Base-by-base conservation (phyloP, 2,797 vertebrate species). In the Sebastiscus tertius region DNA sequence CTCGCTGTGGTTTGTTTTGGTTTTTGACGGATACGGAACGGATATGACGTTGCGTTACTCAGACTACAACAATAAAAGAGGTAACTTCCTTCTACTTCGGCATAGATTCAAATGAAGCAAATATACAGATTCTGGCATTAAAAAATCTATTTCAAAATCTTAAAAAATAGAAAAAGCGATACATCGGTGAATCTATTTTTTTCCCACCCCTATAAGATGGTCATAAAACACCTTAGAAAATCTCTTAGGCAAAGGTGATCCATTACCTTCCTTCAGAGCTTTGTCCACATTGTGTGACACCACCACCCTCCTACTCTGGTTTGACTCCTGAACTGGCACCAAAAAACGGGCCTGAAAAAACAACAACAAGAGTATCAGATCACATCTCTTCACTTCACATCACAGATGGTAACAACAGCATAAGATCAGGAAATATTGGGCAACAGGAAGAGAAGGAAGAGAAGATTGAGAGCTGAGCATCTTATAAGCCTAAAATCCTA, bases 261-360 rank as follows among this genome's bases (percentile, higher is more conserved):
- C 8, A 31, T 91, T 96, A 99, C 98, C 98, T 97, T 99, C 98
- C 90, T 97, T 99, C 67, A 99, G 94, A 75, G 97, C 95, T 94
- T 99, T 99, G 91, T 99, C 98, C 95, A 99, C 97, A 80, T 96
- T 98, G 91, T 99, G 98, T 12, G 98, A 99, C 91, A 99, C 96
- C 77, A 99, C 95, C 87, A 98, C 96, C 87, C 97, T 97, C 91
- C 97, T 96, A 82, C 93, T 95, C 9, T 97, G 98, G 80, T 89
- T 79, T 0, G 93, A 89, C 68, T 99, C 98, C 76, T 96, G 95
- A 56, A 88, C 88, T 56, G 93, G 96, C 86, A 94, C 96, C 87
- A 77, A 87, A 79, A 96, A 95, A 82, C 93, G 91, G 87, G 84
- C 94, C 98, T 99, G 93, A 94, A 95, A 79, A 46, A 52, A 52